Base-by-base conservation (phyloP, 2,113 vertebrate genomes). In the Embiotoca jacksoni region DNA sequence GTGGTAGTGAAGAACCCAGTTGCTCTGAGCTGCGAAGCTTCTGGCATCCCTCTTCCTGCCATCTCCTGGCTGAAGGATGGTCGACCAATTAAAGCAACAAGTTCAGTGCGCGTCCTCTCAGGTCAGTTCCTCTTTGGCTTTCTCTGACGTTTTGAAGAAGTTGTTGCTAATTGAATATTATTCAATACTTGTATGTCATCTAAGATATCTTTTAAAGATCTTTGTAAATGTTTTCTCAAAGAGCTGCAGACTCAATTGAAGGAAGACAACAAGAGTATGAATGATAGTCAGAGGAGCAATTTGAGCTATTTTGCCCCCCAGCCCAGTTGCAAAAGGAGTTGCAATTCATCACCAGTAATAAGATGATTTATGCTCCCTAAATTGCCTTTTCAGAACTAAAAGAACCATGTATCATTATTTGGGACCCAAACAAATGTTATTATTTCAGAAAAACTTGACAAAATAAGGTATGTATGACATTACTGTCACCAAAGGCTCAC, bases 41-140 rank as follows among this genome's bases (percentile, higher is more conserved):
- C 97, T 0, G 98, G 98, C 32, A 97, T 99, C 67, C 98, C 98
- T 4, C 92, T 97, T 60, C 98, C 98, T 16, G 85, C 94, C 6
- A 94, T 98, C 83, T 95, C 93, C 0, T 99, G 98, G 98, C 91
- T 98, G 11, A 99, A 96, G 89, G 94, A 98, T 0, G 95, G 96
- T 0, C 93, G 77, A 75, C 96, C 96, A 1, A 71, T 99, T 82
- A 94, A 79, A 87, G 78, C 88, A 0, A 94, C 94, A 35, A 91
- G 77, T 70, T 95, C 96, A 0, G 68, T 96, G 64, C 94, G 92
- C 61, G 89, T 98, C 66, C 95, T 99, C 57, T 97, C 98, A 92
- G 98, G 98, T 99, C 88, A 52, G 69, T 73, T 60, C n/a, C 30
- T 30, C 7, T 50, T 72, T 11, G 47, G 47, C 13, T 11, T 50